Evolutionary conservation across 2,113 vertebrate species (phyloP).

Genomic region (Arvicanthis niloticus): DNA sequence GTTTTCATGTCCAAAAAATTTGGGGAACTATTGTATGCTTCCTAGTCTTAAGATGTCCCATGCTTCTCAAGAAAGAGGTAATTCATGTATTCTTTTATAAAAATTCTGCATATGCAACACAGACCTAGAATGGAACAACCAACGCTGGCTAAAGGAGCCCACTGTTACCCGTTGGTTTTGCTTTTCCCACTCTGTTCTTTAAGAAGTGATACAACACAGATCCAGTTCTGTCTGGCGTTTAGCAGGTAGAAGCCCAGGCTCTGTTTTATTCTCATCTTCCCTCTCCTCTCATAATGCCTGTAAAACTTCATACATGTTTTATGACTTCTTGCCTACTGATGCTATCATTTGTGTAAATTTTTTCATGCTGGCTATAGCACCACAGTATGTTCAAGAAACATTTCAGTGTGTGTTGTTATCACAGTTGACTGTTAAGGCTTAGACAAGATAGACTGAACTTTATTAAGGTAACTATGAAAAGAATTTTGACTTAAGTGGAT

Average conservation of each 20-base stretch:
- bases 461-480: constrained; percentile 22
- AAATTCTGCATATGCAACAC: neutral
- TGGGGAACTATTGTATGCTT: constrained; percentile 43
- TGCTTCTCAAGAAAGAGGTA: neutral
- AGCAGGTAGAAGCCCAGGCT: neutral
- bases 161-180: neutral
- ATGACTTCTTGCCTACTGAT: neutral
- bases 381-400: neutral
- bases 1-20: neutral
- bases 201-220: neutral
- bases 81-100: neutral
- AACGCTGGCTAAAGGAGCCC: fast-evolving
- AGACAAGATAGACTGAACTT: neutral
- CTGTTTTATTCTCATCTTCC: neutral
- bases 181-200: neutral
- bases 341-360: neutral
- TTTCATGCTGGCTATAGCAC: neutral
- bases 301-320: constrained; percentile 17
- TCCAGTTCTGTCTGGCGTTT: neutral
- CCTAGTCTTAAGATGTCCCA: neutral
- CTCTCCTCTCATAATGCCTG: neutral
- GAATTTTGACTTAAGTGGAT: neutral
- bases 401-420: neutral
- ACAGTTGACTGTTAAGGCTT: neutral
- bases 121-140: neutral